Evolutionary conservation across 37 sponge, comb jelly and placozoan genomes (phyloP), one percentile per base, ranked within the genome.

Genomic region (Bolinopsis microptera): DNA sequence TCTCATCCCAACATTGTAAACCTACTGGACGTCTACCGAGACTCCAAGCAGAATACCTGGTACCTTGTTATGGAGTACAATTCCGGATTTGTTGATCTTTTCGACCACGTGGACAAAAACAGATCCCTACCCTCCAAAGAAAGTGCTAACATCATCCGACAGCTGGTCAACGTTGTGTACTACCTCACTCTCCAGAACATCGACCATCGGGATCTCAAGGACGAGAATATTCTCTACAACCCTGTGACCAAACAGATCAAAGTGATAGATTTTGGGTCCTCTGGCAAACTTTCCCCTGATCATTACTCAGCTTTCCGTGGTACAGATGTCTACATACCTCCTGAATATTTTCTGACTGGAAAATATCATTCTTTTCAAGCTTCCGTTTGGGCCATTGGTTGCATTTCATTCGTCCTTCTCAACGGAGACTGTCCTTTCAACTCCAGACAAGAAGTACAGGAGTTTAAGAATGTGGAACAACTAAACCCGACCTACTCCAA

Each of bases 151-250:
- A 41, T 86, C 61, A 86, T 86, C 90, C 40, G 90, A 86, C 90
- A 86, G 31, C 61, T 86, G 61, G 90, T 86, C 61, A 23, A 34
- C 1, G 48, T 86, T 13, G 35, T 86, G 25, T 41, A 86, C 61
- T 86, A 86, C 61, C 90, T 86, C 31, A 41, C 90, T 48, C 90
- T 86, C 13, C 41, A 41, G 28, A 38, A 41, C 27, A 48, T 86
- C 30, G 90, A 86, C 61, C 90, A 86, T 38, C 34, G 90, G 26
- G 90, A 86, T 39, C 32, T 86, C 61, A 86, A 86, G 61, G 90
- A 86, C 90, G 90, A 86, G 90, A 86, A 86, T 25, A 38, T 86
- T 27, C 90, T 86, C 90, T 86, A 86, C 90, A 86, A 86, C 61
- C 90, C 90, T 27, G 5, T n/a, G 48, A 86, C 90, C 90, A 18